A percentile compares a stretch with the other conserved stretches of the same genome.
Conservation (phyloP, 2,888 invertebrate genomes). For the Steinernema scapterisci region DNA sequence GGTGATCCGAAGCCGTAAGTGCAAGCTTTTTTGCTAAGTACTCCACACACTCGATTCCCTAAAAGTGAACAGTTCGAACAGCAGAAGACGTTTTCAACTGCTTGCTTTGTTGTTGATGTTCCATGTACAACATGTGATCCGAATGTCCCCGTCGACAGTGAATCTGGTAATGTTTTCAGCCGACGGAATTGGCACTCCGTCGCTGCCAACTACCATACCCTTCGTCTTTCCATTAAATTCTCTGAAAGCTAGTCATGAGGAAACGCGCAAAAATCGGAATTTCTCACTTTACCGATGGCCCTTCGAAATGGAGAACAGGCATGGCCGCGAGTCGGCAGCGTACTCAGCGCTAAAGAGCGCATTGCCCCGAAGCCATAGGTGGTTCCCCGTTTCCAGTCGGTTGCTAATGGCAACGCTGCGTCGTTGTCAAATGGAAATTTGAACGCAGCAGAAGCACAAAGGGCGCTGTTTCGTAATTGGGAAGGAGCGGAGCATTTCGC, state of each 20-base stretch:
- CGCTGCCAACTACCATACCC: not conserved
- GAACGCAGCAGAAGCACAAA: too few species aligned
- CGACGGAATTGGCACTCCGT: not conserved
- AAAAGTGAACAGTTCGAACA: not conserved
- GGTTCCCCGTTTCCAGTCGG: slow-evolving; percentile 6
- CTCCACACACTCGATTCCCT: slow-evolving; percentile 5
- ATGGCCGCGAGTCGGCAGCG: not conserved
- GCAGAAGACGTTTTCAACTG: not conserved
- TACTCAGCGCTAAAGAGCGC: slow-evolving; percentile 11
- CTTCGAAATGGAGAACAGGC: not conserved
- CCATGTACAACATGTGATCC: slow-evolving; percentile 3
- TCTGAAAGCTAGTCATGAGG: not conserved
- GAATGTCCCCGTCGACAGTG: slow-evolving; percentile 9
- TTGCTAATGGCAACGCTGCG: slow-evolving; percentile 12
- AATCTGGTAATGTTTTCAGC: not conserved
- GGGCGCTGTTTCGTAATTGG: too few species aligned
- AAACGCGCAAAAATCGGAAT: not conserved
- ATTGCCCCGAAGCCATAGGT: not conserved
- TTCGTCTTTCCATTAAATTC: not conserved
- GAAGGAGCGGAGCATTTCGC: too few species aligned
- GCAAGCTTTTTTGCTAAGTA: slow-evolving; percentile 9
- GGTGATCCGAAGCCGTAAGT: not conserved
- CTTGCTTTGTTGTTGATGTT: slow-evolving; percentile 26
- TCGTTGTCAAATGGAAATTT: not conserved
- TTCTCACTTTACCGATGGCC: not conserved